phyloP scores from a whole-genome alignment of 2,888 invertebrate genomes.

The Agrotis ipsilon region DNA sequence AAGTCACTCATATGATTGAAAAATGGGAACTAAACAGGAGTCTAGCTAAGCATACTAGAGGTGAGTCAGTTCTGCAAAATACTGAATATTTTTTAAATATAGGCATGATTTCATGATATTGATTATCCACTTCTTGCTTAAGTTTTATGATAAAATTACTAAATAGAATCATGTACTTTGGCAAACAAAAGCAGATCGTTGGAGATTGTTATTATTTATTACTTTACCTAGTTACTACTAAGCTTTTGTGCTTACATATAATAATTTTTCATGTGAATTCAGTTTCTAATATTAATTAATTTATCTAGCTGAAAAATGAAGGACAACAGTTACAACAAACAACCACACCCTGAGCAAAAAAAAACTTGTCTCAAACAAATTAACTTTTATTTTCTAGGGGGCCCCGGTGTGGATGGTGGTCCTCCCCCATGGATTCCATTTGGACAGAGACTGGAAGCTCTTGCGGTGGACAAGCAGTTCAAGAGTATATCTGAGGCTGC shows the following conservation, averaged over 20 bases:
- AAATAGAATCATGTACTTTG: not conserved
- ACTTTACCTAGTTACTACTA: too few species aligned
- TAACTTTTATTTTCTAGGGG: slow-evolving; percentile 75
- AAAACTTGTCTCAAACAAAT: not conserved
- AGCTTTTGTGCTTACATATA: too few species aligned
- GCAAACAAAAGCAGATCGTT: not conserved
- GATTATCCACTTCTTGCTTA: not conserved
- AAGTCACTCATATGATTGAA: slow-evolving; percentile 95
- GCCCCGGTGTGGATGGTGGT: slow-evolving; percentile 93
- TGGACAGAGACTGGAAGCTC: slow-evolving; percentile 94
- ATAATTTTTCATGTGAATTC: not conserved
- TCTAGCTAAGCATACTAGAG: slow-evolving; percentile 92
- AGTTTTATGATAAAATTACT: not conserved
- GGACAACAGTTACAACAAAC: not conserved
- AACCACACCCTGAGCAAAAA: not conserved
- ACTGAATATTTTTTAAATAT: not conserved
- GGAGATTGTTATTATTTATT: too few species aligned
- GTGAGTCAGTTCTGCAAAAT: slow-evolving; percentile 70
- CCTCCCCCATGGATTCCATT: slow-evolving; percentile 98
- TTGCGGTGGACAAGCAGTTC: slow-evolving; percentile 92
- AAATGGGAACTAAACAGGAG: slow-evolving; percentile 96
- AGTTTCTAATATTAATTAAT: not conserved
- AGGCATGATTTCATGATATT: not conserved
- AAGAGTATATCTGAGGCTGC: slow-evolving; percentile 92
- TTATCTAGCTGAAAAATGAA: not conserved